Evolutionary conservation across 1,140 invertebrate genomes (phyloP).

Genomic region (Campodea augens): DNA sequence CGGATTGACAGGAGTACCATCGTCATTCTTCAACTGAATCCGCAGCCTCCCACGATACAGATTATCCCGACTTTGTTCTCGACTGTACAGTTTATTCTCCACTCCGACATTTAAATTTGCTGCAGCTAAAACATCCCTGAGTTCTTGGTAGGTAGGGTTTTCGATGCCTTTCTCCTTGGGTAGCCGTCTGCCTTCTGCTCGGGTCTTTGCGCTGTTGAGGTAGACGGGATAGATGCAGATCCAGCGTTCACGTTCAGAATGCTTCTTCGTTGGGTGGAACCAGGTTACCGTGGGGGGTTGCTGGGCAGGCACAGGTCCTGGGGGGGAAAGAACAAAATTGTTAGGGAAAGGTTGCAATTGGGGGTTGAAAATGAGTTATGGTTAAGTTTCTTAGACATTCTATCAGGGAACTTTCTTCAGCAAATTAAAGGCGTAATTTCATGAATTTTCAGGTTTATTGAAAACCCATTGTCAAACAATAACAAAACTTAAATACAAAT

Average conservation of each 20-base stretch:
- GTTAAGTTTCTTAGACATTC: no score
- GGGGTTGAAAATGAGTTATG: no score
- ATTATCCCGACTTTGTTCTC: constrained; percentile 75
- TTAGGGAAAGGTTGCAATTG: no score
- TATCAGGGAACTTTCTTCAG: no score
- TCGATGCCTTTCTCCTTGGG: constrained; percentile 68
- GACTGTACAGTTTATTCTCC: constrained; percentile 88
- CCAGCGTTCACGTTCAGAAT: constrained; percentile 56
- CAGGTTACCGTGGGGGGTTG: no score
- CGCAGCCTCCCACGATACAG: constrained; percentile 66
- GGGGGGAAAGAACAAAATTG: no score
- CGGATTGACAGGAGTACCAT: constrained; percentile 52
- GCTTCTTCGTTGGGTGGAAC: constrained; percentile 43
- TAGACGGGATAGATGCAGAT: constrained; percentile 93
- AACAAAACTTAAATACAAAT: no score
- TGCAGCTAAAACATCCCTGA: constrained; percentile 68
- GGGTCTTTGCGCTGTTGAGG: constrained; percentile 80
- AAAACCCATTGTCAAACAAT: no score
- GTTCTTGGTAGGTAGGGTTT: constrained; percentile 85
- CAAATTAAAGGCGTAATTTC: no score
- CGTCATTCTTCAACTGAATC: constrained; percentile 81
- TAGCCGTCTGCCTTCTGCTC: constrained; percentile 67
- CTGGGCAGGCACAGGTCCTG: no score
- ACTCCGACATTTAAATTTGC: constrained; percentile 64
- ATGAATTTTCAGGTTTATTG: no score